A percentile compares a stretch with the other conserved stretches of the same genome.
phyloP scores from a whole-genome alignment of 23 tunicate genomes.

The Halocynthia aurantium region DNA sequence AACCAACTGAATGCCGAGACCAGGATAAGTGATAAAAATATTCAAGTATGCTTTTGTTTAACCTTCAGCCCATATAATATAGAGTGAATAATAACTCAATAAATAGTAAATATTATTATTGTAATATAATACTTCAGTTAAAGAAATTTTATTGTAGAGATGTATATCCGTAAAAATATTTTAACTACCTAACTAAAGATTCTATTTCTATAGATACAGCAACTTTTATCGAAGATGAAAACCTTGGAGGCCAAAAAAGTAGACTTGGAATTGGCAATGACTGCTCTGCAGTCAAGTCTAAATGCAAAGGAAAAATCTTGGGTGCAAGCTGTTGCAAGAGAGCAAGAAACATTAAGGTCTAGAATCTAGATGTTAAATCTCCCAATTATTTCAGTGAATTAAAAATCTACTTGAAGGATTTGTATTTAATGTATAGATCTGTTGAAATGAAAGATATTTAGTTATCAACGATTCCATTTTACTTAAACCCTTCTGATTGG shows the following conservation, averaged over 20 bases:
- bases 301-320: constrained; percentile 29
- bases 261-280: constrained; percentile 4
- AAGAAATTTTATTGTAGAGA: not conserved
- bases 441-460: too few species aligned
- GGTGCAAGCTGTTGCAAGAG: constrained; percentile 31
- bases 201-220: constrained; percentile 23
- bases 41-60: constrained; percentile 13
- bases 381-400: too few species aligned
- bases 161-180: too few species aligned
- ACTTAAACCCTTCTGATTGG: too few species aligned
- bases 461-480: too few species aligned
- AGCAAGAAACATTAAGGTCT: constrained; percentile 5
- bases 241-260: constrained; percentile 2
- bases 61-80: not conserved
- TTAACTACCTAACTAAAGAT: too few species aligned
- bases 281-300: constrained; percentile 11
- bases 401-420: too few species aligned
- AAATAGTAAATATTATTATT: too few species aligned
- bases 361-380: too few species aligned
- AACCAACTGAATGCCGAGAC: constrained; percentile 15
- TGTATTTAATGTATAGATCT: too few species aligned
- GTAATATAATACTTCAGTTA: not conserved
- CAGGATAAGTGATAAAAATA: constrained; percentile 18
- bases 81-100: too few species aligned
- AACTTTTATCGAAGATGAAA: constrained; percentile 31